These are phyloP conservation scores for Cantharis rustica DNA, from an alignment of 2,888 invertebrate species.

Conservation along the genomic window DNA sequence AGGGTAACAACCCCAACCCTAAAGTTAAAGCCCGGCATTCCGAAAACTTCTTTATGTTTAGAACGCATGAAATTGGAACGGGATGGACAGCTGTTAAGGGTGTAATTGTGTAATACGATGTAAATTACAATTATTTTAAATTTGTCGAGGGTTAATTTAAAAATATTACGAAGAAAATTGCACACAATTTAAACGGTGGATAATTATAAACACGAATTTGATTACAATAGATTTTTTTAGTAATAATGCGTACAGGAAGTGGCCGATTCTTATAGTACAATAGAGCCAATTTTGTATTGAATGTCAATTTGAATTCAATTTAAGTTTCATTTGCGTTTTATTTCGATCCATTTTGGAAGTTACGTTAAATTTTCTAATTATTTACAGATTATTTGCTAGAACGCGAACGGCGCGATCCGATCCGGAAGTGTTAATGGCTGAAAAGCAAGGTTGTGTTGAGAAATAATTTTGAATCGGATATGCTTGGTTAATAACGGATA, in stretches of 20 bases:
- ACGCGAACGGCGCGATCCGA: no score
- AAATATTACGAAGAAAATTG: neutral
- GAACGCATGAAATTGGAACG: neutral
- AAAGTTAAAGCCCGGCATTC: neutral
- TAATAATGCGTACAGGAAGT: neutral
- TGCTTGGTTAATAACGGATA: slow-evolving; percentile 24
- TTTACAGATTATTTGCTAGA: slow-evolving; percentile 8
- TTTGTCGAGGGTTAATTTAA: no score
- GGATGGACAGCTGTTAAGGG: neutral
- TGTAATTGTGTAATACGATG: neutral
- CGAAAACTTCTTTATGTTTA: neutral
- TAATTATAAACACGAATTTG: slow-evolving; percentile 3
- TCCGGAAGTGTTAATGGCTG: slow-evolving; percentile 1
- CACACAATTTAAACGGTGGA: neutral
- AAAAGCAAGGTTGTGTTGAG: slow-evolving; percentile 19
- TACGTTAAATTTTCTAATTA: neutral
- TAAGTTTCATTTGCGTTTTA: neutral
- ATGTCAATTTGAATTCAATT: neutral
- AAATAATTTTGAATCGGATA: slow-evolving; percentile 13
- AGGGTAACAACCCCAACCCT: slow-evolving; percentile 24
- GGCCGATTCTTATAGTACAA: neutral
- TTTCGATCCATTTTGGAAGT: neutral
- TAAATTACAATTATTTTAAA: neutral
- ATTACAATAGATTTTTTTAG: neutral
- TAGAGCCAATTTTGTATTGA: neutral